These are phyloP conservation scores for Hucho hucho DNA, from an alignment of 2,113 vertebrate genomes.

Conservation along the genomic window DNA sequence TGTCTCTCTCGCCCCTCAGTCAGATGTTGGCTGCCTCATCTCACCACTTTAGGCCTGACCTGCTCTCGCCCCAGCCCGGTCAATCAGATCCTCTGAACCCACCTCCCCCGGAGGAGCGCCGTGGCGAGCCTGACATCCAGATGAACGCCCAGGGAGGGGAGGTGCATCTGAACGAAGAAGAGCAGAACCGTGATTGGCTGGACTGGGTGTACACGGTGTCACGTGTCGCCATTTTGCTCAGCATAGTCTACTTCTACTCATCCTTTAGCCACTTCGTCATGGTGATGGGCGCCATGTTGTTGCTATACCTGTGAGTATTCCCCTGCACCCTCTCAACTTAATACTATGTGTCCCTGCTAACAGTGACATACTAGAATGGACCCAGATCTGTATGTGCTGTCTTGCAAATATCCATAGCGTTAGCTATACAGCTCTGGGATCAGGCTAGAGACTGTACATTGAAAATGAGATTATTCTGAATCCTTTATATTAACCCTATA, in stretches of 20 bases:
- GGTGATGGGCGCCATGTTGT: constrained; percentile 95
- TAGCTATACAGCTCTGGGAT: too few relatives aligned
- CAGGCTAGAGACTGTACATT: too few relatives aligned
- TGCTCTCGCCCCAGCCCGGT: constrained; percentile 42
- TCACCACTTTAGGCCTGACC: constrained; percentile 67
- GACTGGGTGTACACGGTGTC: constrained; percentile 95
- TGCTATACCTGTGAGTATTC: constrained; percentile 92
- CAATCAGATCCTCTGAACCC: constrained; percentile 63
- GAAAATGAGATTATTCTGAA: too few relatives aligned
- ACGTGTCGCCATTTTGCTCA: constrained; percentile 87
- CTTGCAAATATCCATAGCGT: too few relatives aligned
- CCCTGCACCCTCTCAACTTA: too few relatives aligned
- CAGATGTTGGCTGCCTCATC: constrained; percentile 78
- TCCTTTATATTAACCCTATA: neutral
- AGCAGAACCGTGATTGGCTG: constrained; percentile 94
- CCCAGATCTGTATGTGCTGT: too few relatives aligned
- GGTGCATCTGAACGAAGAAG: constrained; percentile 86
- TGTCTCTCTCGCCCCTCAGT: constrained; percentile 62
- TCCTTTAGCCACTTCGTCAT: constrained; percentile 96
- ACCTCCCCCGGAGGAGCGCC: constrained; percentile 75
- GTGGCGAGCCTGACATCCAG: constrained; percentile 82
- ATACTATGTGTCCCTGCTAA: neutral
- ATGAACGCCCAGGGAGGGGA: constrained; percentile 81
- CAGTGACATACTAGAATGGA: too few relatives aligned
- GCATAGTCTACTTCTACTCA: constrained; percentile 97